phyloP scores from a whole-genome alignment of 2,888 invertebrate species.

The Leptinotarsa peninsularis region DNA sequence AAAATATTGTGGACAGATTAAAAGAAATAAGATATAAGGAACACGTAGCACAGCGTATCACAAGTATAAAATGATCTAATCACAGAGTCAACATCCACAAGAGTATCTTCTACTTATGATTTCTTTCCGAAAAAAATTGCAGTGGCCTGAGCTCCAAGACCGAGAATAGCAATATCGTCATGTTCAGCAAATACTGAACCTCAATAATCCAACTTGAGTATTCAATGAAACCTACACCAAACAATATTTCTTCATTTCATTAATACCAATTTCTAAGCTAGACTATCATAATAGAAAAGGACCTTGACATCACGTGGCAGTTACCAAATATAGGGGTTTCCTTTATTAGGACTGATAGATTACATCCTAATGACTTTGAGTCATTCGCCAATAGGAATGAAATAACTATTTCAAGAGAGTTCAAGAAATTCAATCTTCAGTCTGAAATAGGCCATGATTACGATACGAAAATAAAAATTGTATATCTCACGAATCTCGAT shows the following conservation, averaged over 20 bases:
- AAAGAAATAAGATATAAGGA: too few species aligned
- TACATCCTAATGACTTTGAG: neutral
- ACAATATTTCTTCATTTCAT: conserved; percentile 9
- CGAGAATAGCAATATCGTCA: neutral
- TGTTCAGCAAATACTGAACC: neutral
- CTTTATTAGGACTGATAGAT: conserved; percentile 14
- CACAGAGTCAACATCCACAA: too few species aligned
- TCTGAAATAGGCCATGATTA: neutral
- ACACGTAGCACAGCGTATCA: too few species aligned
- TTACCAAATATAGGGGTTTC: conserved; percentile 31
- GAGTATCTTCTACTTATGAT: too few species aligned
- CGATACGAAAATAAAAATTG: neutral
- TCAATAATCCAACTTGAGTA: neutral
- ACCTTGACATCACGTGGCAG: conserved; percentile 25
- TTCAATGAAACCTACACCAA: neutral
- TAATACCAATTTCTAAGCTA: neutral
- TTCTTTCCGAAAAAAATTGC: too few species aligned
- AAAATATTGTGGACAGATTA: too few species aligned
- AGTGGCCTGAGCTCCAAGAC: neutral
- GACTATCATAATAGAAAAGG: conserved; percentile 15
- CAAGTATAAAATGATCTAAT: too few species aligned
- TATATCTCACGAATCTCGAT: neutral
- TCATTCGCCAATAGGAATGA: neutral
- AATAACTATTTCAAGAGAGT: neutral
- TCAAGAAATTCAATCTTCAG: neutral